Conservation (phyloP, 2,888 invertebrate species). For the Drosophila pegasa region DNA sequence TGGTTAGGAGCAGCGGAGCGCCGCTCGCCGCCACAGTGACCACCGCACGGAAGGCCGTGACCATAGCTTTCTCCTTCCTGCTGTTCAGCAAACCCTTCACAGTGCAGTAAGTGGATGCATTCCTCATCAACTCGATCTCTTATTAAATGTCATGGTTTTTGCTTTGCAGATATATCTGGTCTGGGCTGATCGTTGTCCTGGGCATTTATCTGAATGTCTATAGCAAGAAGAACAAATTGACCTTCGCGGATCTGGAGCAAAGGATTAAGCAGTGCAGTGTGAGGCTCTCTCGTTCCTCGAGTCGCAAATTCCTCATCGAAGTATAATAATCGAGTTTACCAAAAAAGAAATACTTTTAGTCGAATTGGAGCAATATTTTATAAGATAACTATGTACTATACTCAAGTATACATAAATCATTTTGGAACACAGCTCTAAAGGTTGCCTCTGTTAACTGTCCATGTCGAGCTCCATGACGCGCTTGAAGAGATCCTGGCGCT, state of each 20-base stretch:
- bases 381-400: slow-evolving; percentile 49
- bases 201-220: slow-evolving; percentile 98
- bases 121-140: not conserved
- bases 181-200: slow-evolving; percentile 93
- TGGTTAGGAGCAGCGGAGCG: slow-evolving; percentile 95
- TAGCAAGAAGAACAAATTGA: slow-evolving; percentile 89
- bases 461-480: slow-evolving; percentile 82
- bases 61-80: slow-evolving; percentile 96
- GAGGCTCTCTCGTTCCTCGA: slow-evolving; percentile 64
- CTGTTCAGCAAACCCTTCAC: slow-evolving; percentile 97
- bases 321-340: slow-evolving; percentile 65
- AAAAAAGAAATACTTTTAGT: slow-evolving; percentile 55
- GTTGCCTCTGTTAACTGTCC: slow-evolving; percentile 62
- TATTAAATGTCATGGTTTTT: not conserved
- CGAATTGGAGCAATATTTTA: slow-evolving; percentile 45
- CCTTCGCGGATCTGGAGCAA: slow-evolving; percentile 76
- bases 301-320: slow-evolving; percentile 81
- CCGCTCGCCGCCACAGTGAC: slow-evolving; percentile 97
- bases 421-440: slow-evolving; percentile 4
- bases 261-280: slow-evolving; percentile 55
- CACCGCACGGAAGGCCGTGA: slow-evolving; percentile 95
- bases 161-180: slow-evolving; percentile 92
- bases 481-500: slow-evolving; percentile 86
- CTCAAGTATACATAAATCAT: slow-evolving; percentile 43
- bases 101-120: slow-evolving; percentile 89